Base-by-base conservation (phyloP, 2,888 invertebrate genomes). In the Agriopis leucophaearia region DNA sequence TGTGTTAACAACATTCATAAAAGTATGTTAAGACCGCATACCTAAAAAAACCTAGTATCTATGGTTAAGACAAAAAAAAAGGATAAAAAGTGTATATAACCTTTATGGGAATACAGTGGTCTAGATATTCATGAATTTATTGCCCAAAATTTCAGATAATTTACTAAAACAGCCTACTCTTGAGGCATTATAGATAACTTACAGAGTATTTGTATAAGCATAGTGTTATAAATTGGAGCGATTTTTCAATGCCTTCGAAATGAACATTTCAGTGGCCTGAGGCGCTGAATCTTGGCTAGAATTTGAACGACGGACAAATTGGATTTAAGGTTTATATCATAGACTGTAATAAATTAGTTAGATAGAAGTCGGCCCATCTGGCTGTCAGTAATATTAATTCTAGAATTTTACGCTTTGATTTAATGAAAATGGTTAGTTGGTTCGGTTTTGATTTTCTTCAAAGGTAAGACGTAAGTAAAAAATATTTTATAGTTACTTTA, bases 291-390 rank as follows among this genome's bases (percentile, higher is more conserved):
- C 58, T 56, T 69, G 55, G 62, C 64, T 69, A 61, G 62, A 60
- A 67, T 72, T 62, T 66, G 65, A 69, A 60, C 67, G 62, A 69
- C 69, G 66, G 64, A 70, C 60, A 67, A 69, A 73, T 71, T 57
- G 64, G 57, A 38, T 70, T 69, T 64, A 63, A 55, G 59, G 58
- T 67, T 67, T 63, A 67, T 67, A 52, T 67, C 54, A 59, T 63
- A 67, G 59, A 38, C 61, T 62, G 16, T 52, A 44, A 55, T 59
- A 63, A 63, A 54, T 63, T 54, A 52, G 15, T 45, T 48, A 56
- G 50, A 44, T 38, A 40, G n/a, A n/a, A n/a, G 58, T 51, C 48
- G 40, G 48, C 40, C 58, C 59, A 59, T 44, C 40, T 42, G 51
- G 55, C 27, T 61, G 50, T 42, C 50, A 56, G 48, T 60, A 36